Conservation (phyloP, 2,113 vertebrate genomes). For the Vireo altiloquus region DNA sequence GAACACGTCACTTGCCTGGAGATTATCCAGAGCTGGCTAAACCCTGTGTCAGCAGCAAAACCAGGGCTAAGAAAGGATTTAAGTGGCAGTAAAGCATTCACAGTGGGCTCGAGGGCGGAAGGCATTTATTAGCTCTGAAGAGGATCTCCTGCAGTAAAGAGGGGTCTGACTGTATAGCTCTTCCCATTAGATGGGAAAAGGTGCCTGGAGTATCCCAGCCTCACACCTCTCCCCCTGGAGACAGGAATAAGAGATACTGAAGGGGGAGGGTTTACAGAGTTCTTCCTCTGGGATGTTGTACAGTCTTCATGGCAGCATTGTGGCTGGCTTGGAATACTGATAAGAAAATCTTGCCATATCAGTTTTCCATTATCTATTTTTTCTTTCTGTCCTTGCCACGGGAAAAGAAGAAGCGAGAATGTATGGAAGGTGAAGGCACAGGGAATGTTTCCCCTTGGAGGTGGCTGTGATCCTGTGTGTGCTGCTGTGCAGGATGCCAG, state of each 20-base stretch:
- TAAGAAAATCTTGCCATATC: neutral
- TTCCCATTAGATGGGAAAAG: neutral
- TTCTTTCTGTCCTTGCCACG: neutral
- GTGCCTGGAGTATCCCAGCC: neutral
- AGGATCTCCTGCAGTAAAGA: neutral
- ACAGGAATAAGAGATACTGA: neutral
- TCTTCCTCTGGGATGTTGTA: neutral
- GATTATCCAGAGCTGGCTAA: conserved; percentile 2
- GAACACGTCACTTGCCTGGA: neutral
- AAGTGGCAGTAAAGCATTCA: neutral
- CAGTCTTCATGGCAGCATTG: neutral
- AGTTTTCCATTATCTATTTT: neutral
- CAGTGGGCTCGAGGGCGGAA: rapidly evolving
- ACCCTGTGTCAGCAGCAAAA: neutral
- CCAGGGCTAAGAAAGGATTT: neutral
- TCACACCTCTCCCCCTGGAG: neutral
- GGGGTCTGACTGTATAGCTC: neutral
- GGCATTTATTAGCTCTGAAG: neutral
- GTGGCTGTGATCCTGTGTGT: neutral
- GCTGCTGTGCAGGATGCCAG: neutral
- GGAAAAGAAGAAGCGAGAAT: neutral
- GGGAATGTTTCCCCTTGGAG: neutral
- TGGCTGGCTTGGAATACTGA: neutral
- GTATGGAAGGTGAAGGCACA: neutral
- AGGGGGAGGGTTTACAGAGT: neutral